Base-by-base conservation (phyloP, 2,888 invertebrate genomes). In the Conus canariensis region DNA sequence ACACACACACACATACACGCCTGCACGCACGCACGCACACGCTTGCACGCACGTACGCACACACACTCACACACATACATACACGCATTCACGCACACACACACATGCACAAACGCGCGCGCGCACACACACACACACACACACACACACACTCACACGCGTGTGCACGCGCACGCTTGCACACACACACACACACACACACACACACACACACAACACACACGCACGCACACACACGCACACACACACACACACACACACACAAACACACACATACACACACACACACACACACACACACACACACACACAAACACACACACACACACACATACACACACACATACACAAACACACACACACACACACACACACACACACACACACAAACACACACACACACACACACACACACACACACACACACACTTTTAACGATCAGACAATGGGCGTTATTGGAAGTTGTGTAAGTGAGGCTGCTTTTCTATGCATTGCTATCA, bases 241-340 rank as follows among this genome's bases (percentile, higher is more conserved):
- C 58, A 88, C 74, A 56, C 58, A 45, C 74, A 77, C 58, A 74
- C 74, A 77, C 58, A 74, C n/a, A 74, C 45, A 30, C 58, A 30
- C 88, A 88, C 25, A 30, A 3, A 30, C 56, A n/a, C 74, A 88
- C 74, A 70, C 74, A 67, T 19, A 88, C 45, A 88, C 56, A 67
- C 45, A 87, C 64, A 87, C 77, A 88, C 74, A 88, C 77, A 88
- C 60, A 56, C 77, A 88, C 59, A 56, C 77, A 60, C 59, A 88
- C 77, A 74, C 59, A 88, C 67, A 67, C 64, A 87, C 67, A 10
- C 64, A 87, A 16, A 67, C 64, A 87, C 30, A 10, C 6, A 87
- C 25, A 10, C 67, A 87, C 67, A 67, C 64, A 87, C 30, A 67
- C 64, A 87, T 30, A 1, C 1, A 6, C 67, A 56, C 74, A 64